phyloP scores from a whole-genome alignment of 2,113 vertebrate genomes.

The Neolamprologus devosi region DNA sequence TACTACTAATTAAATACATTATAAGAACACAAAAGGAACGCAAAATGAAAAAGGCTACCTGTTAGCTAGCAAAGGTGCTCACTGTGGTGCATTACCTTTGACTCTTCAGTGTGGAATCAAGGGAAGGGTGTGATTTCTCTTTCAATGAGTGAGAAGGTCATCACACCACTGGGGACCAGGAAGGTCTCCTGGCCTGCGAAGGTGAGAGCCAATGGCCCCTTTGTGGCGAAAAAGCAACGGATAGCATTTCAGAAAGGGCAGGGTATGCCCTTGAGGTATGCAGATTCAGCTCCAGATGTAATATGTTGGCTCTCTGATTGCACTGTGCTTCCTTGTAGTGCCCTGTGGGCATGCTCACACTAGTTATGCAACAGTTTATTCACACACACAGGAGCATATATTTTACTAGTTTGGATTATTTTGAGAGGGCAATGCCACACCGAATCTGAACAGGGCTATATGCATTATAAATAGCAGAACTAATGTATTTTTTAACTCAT shows the following conservation, averaged over 20 bases:
- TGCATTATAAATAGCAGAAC: not conserved
- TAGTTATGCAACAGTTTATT: not conserved
- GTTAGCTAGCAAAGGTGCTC: not conserved
- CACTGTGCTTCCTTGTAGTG: not conserved
- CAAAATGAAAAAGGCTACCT: not conserved
- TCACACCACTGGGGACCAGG: not conserved
- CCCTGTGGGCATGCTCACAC: not conserved
- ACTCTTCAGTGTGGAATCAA: not conserved
- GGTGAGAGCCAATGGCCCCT: not conserved
- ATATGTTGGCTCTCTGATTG: constrained; percentile 11
- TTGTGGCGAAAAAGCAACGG: not conserved
- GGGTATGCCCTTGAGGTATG: constrained; percentile 2
- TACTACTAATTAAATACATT: not conserved
- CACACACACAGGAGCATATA: not conserved
- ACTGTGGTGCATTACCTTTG: not conserved
- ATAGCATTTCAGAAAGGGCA: constrained; percentile 16
- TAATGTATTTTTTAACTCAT: not conserved
- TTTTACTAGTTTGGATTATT: not conserved
- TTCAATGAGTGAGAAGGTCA: constrained; percentile 4
- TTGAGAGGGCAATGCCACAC: not conserved
- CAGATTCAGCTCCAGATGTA: not conserved
- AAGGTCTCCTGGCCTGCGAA: not conserved
- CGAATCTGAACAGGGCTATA: not conserved
- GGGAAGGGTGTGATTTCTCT: not conserved
- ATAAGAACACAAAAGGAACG: not conserved